Conservation (phyloP, 2,113 vertebrate species). For the Chamaetylas fuelleborni region DNA sequence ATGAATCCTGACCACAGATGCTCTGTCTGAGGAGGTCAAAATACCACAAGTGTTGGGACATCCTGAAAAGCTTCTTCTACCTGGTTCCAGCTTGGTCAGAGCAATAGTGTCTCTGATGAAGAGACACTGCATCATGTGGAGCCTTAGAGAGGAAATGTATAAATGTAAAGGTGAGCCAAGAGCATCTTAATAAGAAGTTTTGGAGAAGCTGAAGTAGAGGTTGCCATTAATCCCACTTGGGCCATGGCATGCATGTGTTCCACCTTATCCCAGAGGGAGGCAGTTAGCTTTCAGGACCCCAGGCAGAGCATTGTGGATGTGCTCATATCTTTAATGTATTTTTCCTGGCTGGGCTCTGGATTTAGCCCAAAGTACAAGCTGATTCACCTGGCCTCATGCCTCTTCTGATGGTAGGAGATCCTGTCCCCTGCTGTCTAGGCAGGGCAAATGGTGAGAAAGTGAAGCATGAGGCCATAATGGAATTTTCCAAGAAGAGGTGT, state of each 20-base stretch:
- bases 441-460: background rate
- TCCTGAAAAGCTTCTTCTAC: background rate
- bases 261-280: background rate
- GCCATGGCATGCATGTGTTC: fast-evolving
- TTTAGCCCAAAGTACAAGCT: background rate
- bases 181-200: background rate
- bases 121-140: background rate
- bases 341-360: background rate
- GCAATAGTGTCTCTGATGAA: background rate
- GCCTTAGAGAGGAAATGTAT: background rate
- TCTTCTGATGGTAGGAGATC: background rate
- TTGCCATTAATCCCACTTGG: background rate
- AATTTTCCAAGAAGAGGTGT: background rate
- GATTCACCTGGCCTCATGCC: background rate
- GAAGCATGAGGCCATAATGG: background rate
- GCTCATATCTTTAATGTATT: background rate
- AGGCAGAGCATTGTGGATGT: background rate
- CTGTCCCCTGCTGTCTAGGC: background rate
- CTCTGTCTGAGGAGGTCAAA: background rate
- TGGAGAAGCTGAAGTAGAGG: background rate
- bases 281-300: background rate
- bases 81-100: background rate
- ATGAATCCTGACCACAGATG: background rate
- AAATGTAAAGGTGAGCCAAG: background rate
- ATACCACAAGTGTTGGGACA: fast-evolving